Evolutionary conservation across 2,888 invertebrate species (phyloP), one percentile per base, ranked within the genome.

Genomic region (Conops quadrifasciatus): DNA sequence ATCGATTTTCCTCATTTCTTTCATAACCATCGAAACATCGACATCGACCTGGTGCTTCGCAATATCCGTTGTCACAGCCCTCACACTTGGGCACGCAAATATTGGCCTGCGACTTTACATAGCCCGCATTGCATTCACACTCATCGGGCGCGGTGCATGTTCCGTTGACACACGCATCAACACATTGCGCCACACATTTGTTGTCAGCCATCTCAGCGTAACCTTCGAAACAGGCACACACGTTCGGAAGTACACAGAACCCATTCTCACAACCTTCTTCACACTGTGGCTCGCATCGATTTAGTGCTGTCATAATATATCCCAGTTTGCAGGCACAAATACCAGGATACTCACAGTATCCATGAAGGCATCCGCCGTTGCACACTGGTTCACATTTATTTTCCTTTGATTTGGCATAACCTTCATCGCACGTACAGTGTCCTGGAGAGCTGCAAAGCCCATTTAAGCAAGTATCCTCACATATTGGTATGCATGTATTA

Each of bases 101-200:
- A 16, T 63, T 67, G 7, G 24, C 36, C 0, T 21, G 1, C 1
- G 59, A 59, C 19, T 15, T 60, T 7, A 2, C 7, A 15, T 28
- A 51, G 4, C 15, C 67, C 28, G 60, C 9, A n/a, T 66, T 45
- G 51, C 83, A 5, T 83, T 84, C 47, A 68, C 91, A 91, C 11
- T 81, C 83, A 80, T 53, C 59, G 1, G 28, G 93, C 0, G 89
- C 88, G 0, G 90, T 88, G 74, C 93, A 93, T 4, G 88, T 85
- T 0, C 92, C 93, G 79, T 93, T 81, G 0, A n/a, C 11, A 56
- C 80, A 80, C 0, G 67, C 71, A 0, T n/a, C 15, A 7, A 64
- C 63, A 36, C 79, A 80, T 3, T 72, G 24, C 3, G 79, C 74
- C 2, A 80, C 81, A 72, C 78, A 75, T 76, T 11, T 9, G 30